Conservation (phyloP, 2,888 invertebrate species). For the Macropis europaea region DNA sequence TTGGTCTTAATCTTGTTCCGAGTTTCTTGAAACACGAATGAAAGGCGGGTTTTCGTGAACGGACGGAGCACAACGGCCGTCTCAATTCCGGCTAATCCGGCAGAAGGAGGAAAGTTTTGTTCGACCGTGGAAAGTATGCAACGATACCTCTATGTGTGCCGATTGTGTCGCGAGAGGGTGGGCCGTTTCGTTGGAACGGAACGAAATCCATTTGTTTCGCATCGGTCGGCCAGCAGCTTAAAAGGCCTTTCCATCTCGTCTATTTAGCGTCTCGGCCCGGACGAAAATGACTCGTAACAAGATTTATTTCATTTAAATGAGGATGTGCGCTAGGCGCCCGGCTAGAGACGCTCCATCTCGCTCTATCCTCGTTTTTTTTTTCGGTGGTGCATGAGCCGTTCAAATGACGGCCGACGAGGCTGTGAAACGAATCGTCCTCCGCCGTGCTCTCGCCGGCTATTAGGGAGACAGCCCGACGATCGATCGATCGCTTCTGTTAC, state of each 20-base stretch:
- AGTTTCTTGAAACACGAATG: slow-evolving; percentile 40
- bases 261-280: slow-evolving; percentile 53
- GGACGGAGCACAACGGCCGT: slow-evolving; percentile 16
- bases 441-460: slow-evolving; percentile 31
- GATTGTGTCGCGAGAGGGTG: slow-evolving; percentile 42
- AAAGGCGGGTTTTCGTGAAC: not conserved
- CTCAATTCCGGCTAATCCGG: slow-evolving; percentile 16
- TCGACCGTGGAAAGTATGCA: slow-evolving; percentile 26
- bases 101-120: slow-evolving; percentile 23
- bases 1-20: slow-evolving; percentile 34
- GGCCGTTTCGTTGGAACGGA: slow-evolving; percentile 58
- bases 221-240: slow-evolving; percentile 58
- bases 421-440: slow-evolving; percentile 52
- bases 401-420: slow-evolving; percentile 31
- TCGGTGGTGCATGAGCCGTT: slow-evolving; percentile 15
- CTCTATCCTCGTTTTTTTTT: slow-evolving; percentile 12
- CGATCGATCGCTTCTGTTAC: slow-evolving; percentile 28
- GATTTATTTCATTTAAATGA: slow-evolving; percentile 78
- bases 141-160: slow-evolving; percentile 33
- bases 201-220: slow-evolving; percentile 73
- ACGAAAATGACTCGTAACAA: slow-evolving; percentile 76
- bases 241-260: slow-evolving; percentile 61
- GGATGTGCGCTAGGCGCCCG: slow-evolving; percentile 72
- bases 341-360: slow-evolving; percentile 55
- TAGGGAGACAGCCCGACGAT: slow-evolving; percentile 44